Evolutionary conservation across 2,797 vertebrate genomes (phyloP).

Genomic region (Darevskia mixta): DNA sequence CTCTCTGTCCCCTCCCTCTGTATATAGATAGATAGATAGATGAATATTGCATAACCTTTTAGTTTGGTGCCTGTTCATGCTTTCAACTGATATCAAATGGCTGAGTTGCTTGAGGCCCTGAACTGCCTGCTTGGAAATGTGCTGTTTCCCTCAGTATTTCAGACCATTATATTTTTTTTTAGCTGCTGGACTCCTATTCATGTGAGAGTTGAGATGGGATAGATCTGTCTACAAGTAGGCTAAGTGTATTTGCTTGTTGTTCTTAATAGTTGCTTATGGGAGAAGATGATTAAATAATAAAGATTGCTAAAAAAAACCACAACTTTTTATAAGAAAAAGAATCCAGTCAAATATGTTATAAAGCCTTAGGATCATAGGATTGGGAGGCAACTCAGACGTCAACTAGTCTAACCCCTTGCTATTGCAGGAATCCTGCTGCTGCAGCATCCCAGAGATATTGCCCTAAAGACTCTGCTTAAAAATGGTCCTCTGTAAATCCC

Average conservation of each 20-base stretch:
- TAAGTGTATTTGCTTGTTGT: conserved; percentile 22
- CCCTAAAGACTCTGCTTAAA: too few species aligned
- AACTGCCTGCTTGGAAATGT: background rate
- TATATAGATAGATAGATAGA: too few species aligned
- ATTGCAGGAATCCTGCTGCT: background rate
- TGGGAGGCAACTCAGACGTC: too few species aligned
- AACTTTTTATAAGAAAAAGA: background rate
- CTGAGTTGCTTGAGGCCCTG: background rate
- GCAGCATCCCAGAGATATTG: background rate
- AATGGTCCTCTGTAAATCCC: too few species aligned
- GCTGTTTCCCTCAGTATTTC: background rate
- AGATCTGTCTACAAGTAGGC: background rate
- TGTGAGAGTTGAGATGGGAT: background rate
- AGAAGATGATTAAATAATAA: conserved; percentile 33
- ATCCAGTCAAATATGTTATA: too few species aligned
- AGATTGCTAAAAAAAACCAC: background rate
- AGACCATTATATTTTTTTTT: background rate
- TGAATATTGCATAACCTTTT: conserved; percentile 3
- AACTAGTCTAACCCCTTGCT: too few species aligned
- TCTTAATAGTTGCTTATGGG: conserved; percentile 3
- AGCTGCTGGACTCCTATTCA: background rate
- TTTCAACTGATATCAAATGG: background rate
- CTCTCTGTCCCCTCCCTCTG: too few species aligned
- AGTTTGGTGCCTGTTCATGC: conserved; percentile 11
- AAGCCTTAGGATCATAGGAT: too few species aligned